Evolutionary conservation across 2,797 vertebrate genomes (phyloP).

Genomic region (Distichodus sexfasciatus): DNA sequence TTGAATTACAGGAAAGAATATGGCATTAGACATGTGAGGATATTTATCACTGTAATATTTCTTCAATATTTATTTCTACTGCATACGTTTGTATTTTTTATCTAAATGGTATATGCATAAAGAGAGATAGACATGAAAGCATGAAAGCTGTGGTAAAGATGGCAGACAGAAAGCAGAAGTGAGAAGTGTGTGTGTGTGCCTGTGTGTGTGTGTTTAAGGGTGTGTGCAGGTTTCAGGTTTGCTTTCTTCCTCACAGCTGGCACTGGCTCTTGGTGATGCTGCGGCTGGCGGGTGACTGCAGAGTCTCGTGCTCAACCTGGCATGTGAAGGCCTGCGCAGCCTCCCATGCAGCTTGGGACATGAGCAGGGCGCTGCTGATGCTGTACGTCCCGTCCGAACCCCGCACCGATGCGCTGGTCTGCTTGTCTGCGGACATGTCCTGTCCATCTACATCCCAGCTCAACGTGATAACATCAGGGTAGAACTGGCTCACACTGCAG

Average conservation of each 20-base stretch:
- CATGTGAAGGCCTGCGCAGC: slow-evolving; percentile 3
- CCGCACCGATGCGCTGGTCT: slow-evolving; percentile 4
- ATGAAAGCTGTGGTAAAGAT: too few relatives aligned
- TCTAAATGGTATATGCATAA: background rate
- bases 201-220: too few relatives aligned
- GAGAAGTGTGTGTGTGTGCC: background rate
- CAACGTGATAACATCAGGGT: slow-evolving; percentile 21
- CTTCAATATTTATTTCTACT: background rate
- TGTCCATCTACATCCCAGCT: slow-evolving; percentile 28
- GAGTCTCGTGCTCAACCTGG: slow-evolving; percentile 19
- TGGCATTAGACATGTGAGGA: too few relatives aligned
- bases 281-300: background rate
- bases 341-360: slow-evolving; percentile 22
- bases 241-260: background rate
- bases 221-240: background rate
- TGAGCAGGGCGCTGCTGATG: slow-evolving; percentile 16
- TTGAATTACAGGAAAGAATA: too few relatives aligned
- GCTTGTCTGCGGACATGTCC: background rate
- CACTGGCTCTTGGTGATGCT: slow-evolving; percentile 24
- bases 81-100: background rate
- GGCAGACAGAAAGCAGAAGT: too few relatives aligned
- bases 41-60: too few relatives aligned
- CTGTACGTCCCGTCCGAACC: slow-evolving; percentile 25
- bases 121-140: background rate
- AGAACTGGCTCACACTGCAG: slow-evolving; percentile 31